Conservation (phyloP, 2,888 invertebrate species). For the Digitonthophagus gazella region DNA sequence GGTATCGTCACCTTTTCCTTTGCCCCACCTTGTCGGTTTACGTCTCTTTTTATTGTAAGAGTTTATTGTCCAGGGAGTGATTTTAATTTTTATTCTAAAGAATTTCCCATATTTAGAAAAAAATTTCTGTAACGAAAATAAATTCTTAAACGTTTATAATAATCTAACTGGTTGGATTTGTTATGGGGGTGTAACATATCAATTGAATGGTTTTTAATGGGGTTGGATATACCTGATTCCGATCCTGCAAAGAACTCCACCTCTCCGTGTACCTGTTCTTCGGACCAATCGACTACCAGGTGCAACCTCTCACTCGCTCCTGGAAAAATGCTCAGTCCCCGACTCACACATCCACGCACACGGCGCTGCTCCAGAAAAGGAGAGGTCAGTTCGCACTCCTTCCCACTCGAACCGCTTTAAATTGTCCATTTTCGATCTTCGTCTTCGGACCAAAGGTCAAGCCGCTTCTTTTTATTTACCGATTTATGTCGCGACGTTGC, state of each 20-base stretch:
- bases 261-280: background rate
- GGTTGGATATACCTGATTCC: too few relatives aligned
- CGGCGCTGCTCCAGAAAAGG: background rate
- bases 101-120: too few relatives aligned
- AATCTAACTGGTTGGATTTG: too few relatives aligned
- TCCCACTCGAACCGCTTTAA: background rate
- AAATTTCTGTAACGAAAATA: background rate
- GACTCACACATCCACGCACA: background rate
- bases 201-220: too few relatives aligned
- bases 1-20: constrained; percentile 33
- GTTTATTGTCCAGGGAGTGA: too few relatives aligned
- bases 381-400: background rate
- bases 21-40: constrained; percentile 23
- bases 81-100: too few relatives aligned
- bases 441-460: background rate
- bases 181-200: too few relatives aligned
- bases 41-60: too few relatives aligned
- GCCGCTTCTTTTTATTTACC: background rate
- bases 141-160: background rate
- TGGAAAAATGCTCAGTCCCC: background rate
- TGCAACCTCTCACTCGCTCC: background rate
- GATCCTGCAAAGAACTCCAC: too few relatives aligned
- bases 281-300: background rate
- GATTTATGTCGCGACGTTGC: background rate
- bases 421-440: background rate